Percentiles rank a stretch among this genome's conserved stretches.
phyloP scores from a whole-genome alignment of 2,888 invertebrate species.

The Ochropleura plecta region DNA sequence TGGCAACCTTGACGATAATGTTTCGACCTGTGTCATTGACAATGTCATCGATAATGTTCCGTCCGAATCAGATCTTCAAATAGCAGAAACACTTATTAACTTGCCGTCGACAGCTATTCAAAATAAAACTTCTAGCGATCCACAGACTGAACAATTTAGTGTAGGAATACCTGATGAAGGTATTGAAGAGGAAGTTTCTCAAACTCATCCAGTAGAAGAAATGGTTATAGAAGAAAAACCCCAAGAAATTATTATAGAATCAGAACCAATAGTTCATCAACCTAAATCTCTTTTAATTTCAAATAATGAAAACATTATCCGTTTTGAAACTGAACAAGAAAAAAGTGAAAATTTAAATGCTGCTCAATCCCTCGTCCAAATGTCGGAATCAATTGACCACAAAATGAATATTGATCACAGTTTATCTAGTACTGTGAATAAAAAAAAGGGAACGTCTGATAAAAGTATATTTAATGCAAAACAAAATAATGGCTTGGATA shows the following conservation, averaged over 20 bases:
- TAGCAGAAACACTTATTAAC: conserved; percentile 87
- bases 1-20: conserved; percentile 33
- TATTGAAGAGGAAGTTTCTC: conserved; percentile 67
- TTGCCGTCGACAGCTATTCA: conserved; percentile 84
- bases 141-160: conserved; percentile 63
- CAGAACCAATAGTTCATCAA: conserved; percentile 47
- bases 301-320: conserved; percentile 74
- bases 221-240: conserved; percentile 58
- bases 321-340: conserved; percentile 87
- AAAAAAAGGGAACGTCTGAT: conserved; percentile 69
- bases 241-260: conserved; percentile 45
- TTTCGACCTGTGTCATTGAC: conserved; percentile 32
- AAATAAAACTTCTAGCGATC: conserved; percentile 73
- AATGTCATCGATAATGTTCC: conserved; percentile 75
- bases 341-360: conserved; percentile 88
- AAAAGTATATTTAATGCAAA: conserved; percentile 62
- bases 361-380: conserved; percentile 88
- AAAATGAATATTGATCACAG: conserved; percentile 75
- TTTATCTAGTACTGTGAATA: conserved; percentile 68
- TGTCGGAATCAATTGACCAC: conserved; percentile 87
- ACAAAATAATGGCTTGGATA: conserved; percentile 75
- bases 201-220: conserved; percentile 56
- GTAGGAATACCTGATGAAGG: conserved; percentile 53
- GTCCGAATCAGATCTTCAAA: conserved; percentile 87
- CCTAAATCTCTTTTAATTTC: conserved; percentile 64